Evolutionary conservation across 2,113 vertebrate species (phyloP).

Genomic region (Mionectes macconnelli): DNA sequence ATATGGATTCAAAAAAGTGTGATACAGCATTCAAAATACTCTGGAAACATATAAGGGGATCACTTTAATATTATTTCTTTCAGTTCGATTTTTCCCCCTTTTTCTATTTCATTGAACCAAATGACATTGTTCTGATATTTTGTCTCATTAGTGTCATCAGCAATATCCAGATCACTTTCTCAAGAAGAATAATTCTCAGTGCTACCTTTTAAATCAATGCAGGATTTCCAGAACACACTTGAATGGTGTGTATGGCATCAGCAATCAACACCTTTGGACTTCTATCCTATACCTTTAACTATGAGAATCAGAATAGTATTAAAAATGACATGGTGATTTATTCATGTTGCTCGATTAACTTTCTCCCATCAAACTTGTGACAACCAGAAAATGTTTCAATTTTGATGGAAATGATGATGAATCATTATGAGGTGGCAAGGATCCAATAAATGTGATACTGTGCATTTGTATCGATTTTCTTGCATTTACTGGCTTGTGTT

Average conservation of each 20-base stretch:
- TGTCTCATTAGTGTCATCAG: not conserved
- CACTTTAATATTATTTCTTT: not conserved
- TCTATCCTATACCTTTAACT: not conserved
- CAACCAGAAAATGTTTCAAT: not conserved
- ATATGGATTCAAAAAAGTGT: not conserved
- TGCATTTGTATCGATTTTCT: not conserved
- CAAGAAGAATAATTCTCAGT: not conserved
- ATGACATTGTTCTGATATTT: not conserved
- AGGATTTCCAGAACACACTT: not conserved
- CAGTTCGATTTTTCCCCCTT: not conserved
- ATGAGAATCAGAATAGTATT: not conserved
- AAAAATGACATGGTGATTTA: constrained; percentile 12
- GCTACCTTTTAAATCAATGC: not conserved
- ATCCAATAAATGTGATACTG: not conserved
- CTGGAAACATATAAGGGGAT: not conserved
- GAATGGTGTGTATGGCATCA: not conserved
- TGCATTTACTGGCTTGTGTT: not conserved
- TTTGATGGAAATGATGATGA: not conserved
- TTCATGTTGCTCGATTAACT: not conserved
- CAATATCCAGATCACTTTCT: not conserved
- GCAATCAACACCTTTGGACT: not conserved
- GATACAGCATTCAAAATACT: not conserved
- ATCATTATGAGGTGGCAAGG: not conserved
- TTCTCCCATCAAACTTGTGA: not conserved
- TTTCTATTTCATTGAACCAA: not conserved